Evolutionary conservation across 2,888 invertebrate genomes (phyloP).

Genomic region (Ophraella communa): DNA sequence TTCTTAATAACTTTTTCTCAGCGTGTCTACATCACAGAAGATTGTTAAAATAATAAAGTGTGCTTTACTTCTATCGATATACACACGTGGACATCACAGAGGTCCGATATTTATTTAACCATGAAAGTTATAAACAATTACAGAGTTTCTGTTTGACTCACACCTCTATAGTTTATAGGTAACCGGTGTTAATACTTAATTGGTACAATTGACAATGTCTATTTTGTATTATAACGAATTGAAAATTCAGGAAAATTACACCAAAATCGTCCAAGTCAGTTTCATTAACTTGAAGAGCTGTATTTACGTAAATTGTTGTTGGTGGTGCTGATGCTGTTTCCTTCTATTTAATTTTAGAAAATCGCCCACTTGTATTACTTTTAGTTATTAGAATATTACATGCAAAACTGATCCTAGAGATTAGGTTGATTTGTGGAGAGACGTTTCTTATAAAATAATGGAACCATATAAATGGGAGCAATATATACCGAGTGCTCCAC

Average conservation of each 20-base stretch:
- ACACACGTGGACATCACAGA: too few relatives aligned
- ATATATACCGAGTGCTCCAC: neutral
- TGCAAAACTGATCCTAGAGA: conserved; percentile 18
- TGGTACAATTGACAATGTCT: conserved; percentile 10
- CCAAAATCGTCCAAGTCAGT: conserved; percentile 18
- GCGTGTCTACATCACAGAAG: too few relatives aligned
- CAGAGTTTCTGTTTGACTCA: too few relatives aligned
- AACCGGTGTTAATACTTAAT: too few relatives aligned
- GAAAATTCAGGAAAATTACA: conserved; percentile 28
- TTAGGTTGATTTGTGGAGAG: conserved; percentile 18
- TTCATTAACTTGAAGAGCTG: conserved; percentile 16
- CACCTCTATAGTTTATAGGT: too few relatives aligned
- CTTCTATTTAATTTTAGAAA: conserved; percentile 14
- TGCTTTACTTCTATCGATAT: too few relatives aligned
- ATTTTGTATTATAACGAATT: too few relatives aligned
- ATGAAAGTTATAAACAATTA: too few relatives aligned
- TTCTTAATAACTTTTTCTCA: too few relatives aligned
- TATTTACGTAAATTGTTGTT: neutral
- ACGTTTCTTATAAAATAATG: conserved; percentile 1
- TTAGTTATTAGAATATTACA: conserved; percentile 21
- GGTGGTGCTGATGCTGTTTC: neutral
- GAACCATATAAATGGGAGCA: neutral
- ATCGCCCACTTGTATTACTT: conserved; percentile 18
- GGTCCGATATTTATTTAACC: too few relatives aligned
- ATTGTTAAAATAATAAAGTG: too few relatives aligned